phyloP scores from a whole-genome alignment of 2,888 invertebrate genomes.

The Eurytoma californica region DNA sequence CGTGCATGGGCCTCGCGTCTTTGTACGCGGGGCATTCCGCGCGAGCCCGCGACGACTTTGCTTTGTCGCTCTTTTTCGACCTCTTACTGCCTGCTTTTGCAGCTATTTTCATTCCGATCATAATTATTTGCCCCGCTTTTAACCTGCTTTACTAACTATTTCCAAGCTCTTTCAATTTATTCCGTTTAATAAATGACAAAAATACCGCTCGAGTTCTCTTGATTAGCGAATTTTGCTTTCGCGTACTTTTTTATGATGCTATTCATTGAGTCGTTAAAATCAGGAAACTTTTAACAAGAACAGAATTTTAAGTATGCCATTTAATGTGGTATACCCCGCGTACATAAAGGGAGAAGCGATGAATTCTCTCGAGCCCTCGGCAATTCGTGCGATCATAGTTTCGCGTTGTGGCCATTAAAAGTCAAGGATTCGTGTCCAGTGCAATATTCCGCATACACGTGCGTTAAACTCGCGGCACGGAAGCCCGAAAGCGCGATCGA shows the following conservation, averaged over 20 bases:
- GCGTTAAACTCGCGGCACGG: conserved; percentile 14
- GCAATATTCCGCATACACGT: neutral
- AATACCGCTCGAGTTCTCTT: no score
- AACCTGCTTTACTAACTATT: no score
- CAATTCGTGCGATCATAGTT: conserved; percentile 12
- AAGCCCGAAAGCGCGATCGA: conserved; percentile 8
- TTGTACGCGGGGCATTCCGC: neutral
- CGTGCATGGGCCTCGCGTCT: neutral
- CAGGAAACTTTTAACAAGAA: no score
- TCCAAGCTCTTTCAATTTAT: no score
- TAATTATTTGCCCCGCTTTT: no score
- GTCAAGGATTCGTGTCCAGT: conserved; percentile 35
- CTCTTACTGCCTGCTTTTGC: no score
- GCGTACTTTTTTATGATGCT: no score
- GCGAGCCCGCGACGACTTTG: neutral
- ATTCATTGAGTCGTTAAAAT: no score
- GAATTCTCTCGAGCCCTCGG: conserved; percentile 11
- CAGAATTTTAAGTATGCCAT: neutral
- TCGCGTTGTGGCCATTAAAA: conserved; percentile 34
- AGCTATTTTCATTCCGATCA: no score
- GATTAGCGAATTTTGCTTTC: no score
- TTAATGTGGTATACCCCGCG: neutral
- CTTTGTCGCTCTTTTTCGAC: no score
- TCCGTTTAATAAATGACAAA: neutral
- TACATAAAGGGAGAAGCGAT: neutral